Base-by-base conservation (phyloP, 2,797 vertebrate genomes). In the Spheniscus humboldti region DNA sequence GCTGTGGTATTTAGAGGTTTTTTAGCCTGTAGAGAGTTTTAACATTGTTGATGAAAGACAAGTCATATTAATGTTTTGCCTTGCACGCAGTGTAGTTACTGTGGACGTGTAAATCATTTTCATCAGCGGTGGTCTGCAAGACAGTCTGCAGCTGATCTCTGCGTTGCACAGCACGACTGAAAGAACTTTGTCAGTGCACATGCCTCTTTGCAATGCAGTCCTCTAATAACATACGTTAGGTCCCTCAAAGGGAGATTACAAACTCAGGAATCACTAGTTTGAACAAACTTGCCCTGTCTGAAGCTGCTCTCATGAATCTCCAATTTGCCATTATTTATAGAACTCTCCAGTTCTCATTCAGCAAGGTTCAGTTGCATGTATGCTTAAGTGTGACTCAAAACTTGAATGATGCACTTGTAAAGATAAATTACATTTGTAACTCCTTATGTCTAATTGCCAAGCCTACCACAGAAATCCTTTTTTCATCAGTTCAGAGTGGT, bases 91-190 rank as follows among this genome's bases (percentile, higher is more conserved):
- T 11, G 31, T n/a, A 28, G 16, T 37, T 45, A 18, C 1, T 12
- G 15, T 18, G 59, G 27, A 6, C 53, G n/a, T 37, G 23, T 7
- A 52, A 73, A 20, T 37, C 7, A 7, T 20, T 80, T 56, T 11
- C 20, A 16, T 13, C 18, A 23, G 1, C 1, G 0, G 23, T 27
- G 33, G 20, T 30, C 30, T 35, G 74, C 84, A 35, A 8, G 18
- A 9, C 71, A 48, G 16, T 4, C 62, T 48, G 64, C 9, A 37
- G 55, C 35, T 41, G 37, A 5, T 45, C 28, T 3, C 25, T 22
- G 37, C 18, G 0, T 31, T 13, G 45, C 55, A 30, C 35, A 55
- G 73, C 48, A 28, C 0, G 0, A 5, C 56, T 30, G 28, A 13
- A 23, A 64, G 63, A 41, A 63, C 63, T 27, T 18, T 7, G 3